These are phyloP conservation scores for Drosophila dives DNA, from an alignment of 2,888 invertebrate genomes.

Conservation along the genomic window DNA sequence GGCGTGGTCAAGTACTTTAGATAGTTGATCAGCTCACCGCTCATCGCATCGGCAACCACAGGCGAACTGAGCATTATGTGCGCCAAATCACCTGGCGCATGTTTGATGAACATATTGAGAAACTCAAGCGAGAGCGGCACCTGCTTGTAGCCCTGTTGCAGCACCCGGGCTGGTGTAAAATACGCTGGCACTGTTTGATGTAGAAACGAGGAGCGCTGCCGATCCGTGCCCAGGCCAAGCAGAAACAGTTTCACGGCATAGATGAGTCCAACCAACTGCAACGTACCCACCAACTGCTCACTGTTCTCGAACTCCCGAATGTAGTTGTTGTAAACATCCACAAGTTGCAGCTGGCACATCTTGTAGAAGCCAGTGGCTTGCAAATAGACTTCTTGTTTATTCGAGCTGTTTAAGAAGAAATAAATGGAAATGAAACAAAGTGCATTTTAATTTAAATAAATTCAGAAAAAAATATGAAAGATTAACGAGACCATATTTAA, in stretches of 20 bases:
- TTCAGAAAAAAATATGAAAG: not conserved
- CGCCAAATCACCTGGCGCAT: constrained; percentile 81
- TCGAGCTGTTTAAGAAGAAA: constrained; percentile 65
- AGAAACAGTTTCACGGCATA: constrained; percentile 83
- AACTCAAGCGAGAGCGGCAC: constrained; percentile 82
- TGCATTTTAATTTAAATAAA: not conserved
- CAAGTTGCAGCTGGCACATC: constrained; percentile 82
- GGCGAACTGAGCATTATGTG: constrained; percentile 82
- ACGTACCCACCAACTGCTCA: constrained; percentile 45
- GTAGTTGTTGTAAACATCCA: constrained; percentile 81
- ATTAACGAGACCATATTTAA: not conserved
- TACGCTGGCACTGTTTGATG: constrained; percentile 79
- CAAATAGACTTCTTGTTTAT: constrained; percentile 83
- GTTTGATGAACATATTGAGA: constrained; percentile 82
- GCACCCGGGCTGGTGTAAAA: constrained; percentile 69
- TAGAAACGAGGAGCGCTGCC: constrained; percentile 77
- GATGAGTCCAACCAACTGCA: constrained; percentile 79
- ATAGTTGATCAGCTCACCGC: constrained; percentile 81
- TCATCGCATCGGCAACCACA: constrained; percentile 82
- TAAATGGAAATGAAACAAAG: not conserved
- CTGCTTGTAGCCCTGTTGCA: constrained; percentile 73
- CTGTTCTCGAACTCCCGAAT: constrained; percentile 67
- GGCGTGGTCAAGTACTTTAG: constrained; percentile 73
- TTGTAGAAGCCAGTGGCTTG: constrained; percentile 84
- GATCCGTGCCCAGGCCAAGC: constrained; percentile 80